These are phyloP conservation scores for Nymphalis c-album DNA, from an alignment of 2,888 invertebrate species.

Conservation along the genomic window DNA sequence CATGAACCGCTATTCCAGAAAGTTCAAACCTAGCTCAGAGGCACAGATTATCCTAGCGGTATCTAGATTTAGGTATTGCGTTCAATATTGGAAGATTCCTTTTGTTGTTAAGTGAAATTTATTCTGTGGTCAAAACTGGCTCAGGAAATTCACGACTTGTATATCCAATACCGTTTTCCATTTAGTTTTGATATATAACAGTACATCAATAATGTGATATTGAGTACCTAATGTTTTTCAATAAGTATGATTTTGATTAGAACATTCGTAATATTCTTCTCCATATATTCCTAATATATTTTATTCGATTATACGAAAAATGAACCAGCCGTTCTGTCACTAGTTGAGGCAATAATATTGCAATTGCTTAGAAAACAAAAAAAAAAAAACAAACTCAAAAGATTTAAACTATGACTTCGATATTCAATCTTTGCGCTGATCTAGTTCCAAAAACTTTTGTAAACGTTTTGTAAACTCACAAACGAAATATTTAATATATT, in stretches of 20 bases:
- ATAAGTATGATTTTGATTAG: not conserved
- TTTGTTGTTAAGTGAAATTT: slow-evolving; percentile 26
- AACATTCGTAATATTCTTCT: too few species aligned
- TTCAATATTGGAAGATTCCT: slow-evolving; percentile 13
- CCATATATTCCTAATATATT: too few species aligned
- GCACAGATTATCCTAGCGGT: slow-evolving; percentile 31
- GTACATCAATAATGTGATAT: not conserved
- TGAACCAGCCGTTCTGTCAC: too few species aligned
- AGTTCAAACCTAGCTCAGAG: slow-evolving; percentile 26
- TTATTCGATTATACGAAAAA: too few species aligned
- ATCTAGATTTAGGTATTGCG: slow-evolving; percentile 17
- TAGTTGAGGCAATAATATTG: too few species aligned
- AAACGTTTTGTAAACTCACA: too few species aligned
- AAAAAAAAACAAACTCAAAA: too few species aligned
- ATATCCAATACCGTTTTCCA: slow-evolving; percentile 19
- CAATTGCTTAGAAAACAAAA: too few species aligned
- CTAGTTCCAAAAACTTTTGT: too few species aligned
- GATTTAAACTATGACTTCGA: too few species aligned
- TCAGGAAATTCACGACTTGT: slow-evolving; percentile 11
- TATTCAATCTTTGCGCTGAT: too few species aligned
- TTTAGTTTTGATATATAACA: not conserved
- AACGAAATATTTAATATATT: too few species aligned
- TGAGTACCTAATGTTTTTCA: not conserved
- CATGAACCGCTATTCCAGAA: slow-evolving; percentile 21
- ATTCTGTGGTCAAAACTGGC: slow-evolving; percentile 20